Evolutionary conservation across 2,113 vertebrate genomes (phyloP).

Genomic region (Aepyceros melampus): DNA sequence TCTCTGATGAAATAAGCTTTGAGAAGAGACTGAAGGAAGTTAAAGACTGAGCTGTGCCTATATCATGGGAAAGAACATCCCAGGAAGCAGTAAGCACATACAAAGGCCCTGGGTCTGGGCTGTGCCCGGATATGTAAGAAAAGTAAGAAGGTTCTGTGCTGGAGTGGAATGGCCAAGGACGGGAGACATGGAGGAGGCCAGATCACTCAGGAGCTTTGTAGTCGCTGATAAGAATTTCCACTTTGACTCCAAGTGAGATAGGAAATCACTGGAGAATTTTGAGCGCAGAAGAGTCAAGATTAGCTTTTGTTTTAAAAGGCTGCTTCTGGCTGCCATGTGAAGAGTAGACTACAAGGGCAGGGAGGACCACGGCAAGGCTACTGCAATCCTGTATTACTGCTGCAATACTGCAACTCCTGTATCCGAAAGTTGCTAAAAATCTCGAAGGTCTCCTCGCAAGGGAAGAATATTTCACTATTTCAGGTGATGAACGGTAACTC

Average conservation of each 20-base stretch:
- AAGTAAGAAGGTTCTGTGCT: neutral
- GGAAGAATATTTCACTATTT: neutral
- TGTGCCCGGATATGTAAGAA: neutral
- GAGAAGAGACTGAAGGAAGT: neutral
- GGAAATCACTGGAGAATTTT: neutral
- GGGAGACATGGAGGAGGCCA: neutral
- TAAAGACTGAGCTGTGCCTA: neutral
- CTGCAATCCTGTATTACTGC: neutral
- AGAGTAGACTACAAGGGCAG: too few relatives aligned
- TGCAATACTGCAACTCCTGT: neutral
- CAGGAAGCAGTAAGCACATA: neutral
- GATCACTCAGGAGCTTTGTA: neutral
- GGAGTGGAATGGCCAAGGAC: neutral
- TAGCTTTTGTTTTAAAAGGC: neutral
- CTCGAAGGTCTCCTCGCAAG: neutral
- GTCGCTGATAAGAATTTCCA: neutral
- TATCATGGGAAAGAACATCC: neutral
- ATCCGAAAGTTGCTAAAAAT: neutral
- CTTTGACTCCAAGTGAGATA: neutral
- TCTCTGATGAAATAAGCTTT: neutral
- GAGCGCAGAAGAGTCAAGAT: neutral
- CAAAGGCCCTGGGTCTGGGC: neutral
- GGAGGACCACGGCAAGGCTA: fast-evolving
- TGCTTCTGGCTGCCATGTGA: neutral
- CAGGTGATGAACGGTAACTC: neutral